Evolutionary conservation across 2,113 vertebrate species (phyloP), one percentile per base, ranked within the genome.

Genomic region (Larimichthys polyactis): DNA sequence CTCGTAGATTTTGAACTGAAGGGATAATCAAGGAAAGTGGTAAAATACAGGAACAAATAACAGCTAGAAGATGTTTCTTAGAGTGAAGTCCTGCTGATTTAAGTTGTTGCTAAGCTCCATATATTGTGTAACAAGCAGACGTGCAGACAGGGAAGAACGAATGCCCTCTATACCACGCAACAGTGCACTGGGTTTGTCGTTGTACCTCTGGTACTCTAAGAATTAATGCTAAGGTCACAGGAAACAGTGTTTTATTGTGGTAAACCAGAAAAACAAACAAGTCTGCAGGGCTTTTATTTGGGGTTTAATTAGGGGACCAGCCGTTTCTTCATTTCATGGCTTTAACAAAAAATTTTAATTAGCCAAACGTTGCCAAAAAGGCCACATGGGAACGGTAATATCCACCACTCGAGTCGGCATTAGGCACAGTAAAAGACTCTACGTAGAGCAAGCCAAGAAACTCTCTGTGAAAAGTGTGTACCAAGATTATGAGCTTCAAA

Each of bases 301-400:
- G 36, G 5, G 54, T 58, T 77, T 74, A 54, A 78, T 86, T 27
- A 81, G 71, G 48, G 40, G 44, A 86, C 40, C 87, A 89, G 80
- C 73, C 75, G 87, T 74, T 75, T 70, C 63, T 65, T 83, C 51
- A 14, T 46, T 52, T 29, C 59, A 74, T 46, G 58, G 65, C 14
- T 78, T 74, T 71, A n/a, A 67, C 69, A 52, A 71, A 46, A 32
- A 32, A 63, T 19, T 81, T 71, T 75, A 78, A 86, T 89, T 71
- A 79, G 81, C 70, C 68, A 71, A 86, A 86, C 59, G 49, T 52
- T 0, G 17, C 59, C 80, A 52, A 72, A 73, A 77, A 66, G 27
- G 44, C 29, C 75, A 12, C 66, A 49, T 29, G 71, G 63, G 79
- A 69, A 15, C 16, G 55, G 48, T 40, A n/a, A 71, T 73, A 55